Conservation (phyloP, 2,797 vertebrate species). For the Limnodromus scolopaceus region DNA sequence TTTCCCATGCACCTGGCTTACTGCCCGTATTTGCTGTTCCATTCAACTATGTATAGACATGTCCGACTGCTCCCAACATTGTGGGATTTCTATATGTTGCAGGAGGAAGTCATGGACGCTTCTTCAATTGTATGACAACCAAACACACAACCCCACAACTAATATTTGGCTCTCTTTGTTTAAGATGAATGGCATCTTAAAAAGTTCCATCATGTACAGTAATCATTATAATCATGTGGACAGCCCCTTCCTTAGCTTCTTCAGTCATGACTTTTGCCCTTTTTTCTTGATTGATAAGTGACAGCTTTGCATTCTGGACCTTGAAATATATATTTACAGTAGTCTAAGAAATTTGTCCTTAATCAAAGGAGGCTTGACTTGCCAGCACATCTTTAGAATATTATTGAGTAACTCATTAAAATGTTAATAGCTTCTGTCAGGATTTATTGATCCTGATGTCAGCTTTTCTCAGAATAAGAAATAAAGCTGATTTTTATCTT, state of each 20-base stretch:
- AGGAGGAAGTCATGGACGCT: not conserved
- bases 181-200: conserved; percentile 22
- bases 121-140: not conserved
- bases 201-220: conserved; percentile 53
- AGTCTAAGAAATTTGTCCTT: conserved; percentile 64
- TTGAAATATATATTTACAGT: conserved; percentile 76
- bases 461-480: conserved; percentile 73
- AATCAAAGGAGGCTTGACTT: conserved; percentile 75
- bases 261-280: conserved; percentile 65
- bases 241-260: conserved; percentile 51
- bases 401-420: conserved; percentile 79
- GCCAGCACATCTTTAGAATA: conserved; percentile 70
- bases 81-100: rapidly evolving
- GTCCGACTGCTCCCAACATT: rapidly evolving
- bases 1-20: not conserved
- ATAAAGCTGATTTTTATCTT: conserved; percentile 72
- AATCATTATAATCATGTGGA: conserved; percentile 19
- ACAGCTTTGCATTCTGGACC: conserved; percentile 49
- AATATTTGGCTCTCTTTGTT: not conserved
- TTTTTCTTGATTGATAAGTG: conserved; percentile 63
- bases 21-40: not conserved
- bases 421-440: conserved; percentile 82
- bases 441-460: conserved; percentile 81
- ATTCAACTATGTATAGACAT: not conserved
- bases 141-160: not conserved